A percentile compares a stretch with the other conserved stretches of the same genome.
These are phyloP conservation scores for Trinectes maculatus DNA, from an alignment of 2,113 vertebrate species.

Conservation along the genomic window DNA sequence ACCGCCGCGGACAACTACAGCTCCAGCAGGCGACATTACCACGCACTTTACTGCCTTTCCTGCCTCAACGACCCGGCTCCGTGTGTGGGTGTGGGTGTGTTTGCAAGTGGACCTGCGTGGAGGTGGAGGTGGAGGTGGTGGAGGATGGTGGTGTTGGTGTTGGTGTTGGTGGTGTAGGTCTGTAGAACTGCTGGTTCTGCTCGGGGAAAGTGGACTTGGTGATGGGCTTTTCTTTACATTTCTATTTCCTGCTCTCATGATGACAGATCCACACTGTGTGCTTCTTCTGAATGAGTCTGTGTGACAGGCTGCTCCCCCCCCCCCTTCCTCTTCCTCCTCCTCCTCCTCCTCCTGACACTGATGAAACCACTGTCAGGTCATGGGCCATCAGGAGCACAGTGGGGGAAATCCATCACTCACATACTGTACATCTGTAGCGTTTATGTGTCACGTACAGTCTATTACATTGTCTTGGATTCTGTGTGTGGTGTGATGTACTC, in stretches of 20 bases:
- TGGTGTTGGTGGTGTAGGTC: constrained; percentile 32
- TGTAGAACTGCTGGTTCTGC: constrained; percentile 45
- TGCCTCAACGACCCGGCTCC: no score
- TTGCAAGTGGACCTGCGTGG: constrained; percentile 29
- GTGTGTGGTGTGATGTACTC: no score
- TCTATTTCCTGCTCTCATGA: constrained; percentile 1
- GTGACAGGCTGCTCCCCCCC: constrained; percentile 15
- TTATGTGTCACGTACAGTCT: no score
- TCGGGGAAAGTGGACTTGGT: constrained; percentile 58
- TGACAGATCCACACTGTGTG: constrained; percentile 58
- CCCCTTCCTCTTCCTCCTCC: constrained; percentile 14
- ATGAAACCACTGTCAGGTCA: constrained; percentile 35
- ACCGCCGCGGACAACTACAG: constrained; percentile 60
- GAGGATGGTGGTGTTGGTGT: constrained; percentile 10
- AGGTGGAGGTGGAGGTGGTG: constrained; percentile 27
- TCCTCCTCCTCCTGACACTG: constrained; percentile 4
- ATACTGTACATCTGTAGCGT: no score
- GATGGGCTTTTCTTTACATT: constrained; percentile 29
- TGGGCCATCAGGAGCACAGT: constrained; percentile 34
- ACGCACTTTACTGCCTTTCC: not conserved
- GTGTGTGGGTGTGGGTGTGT: no score
- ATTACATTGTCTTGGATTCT: no score
- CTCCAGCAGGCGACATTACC: constrained; percentile 58
- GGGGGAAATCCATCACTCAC: constrained; percentile 11
- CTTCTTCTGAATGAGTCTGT: constrained; percentile 43